Conservation (phyloP, 2,113 vertebrate genomes). For the Saccopteryx bilineata region DNA sequence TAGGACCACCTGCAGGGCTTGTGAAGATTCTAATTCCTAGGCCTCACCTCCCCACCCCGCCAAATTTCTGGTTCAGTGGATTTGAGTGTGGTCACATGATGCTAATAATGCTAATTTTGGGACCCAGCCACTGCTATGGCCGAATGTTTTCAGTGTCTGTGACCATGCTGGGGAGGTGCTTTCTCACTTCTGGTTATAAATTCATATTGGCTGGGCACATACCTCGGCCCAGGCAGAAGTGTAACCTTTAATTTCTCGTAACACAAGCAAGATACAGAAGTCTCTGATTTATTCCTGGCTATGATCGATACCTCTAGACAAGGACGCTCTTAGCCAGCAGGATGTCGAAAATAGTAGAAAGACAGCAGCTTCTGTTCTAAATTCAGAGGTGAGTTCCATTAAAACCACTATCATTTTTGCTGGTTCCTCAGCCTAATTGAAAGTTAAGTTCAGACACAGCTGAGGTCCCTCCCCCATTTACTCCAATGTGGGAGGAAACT, state of each 20-base stretch:
- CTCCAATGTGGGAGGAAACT: neutral
- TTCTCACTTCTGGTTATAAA: slow-evolving; percentile 57
- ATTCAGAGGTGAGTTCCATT: slow-evolving; percentile 58
- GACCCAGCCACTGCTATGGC: neutral
- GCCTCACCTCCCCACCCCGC: rapidly evolving
- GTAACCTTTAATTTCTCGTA: slow-evolving; percentile 67
- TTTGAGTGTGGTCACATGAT: neutral
- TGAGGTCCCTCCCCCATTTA: neutral
- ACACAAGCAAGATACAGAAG: slow-evolving; percentile 64
- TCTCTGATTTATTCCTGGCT: slow-evolving; percentile 75
- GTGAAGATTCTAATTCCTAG: neutral
- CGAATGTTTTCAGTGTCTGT: neutral
- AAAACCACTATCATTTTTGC: neutral
- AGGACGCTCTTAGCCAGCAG: slow-evolving; percentile 55
- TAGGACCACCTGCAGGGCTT: neutral
- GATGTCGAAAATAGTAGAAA: slow-evolving; percentile 55
- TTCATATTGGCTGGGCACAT: slow-evolving; percentile 41
- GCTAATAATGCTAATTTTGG: neutral
- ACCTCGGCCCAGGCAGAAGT: slow-evolving; percentile 24
- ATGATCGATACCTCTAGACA: slow-evolving; percentile 71
- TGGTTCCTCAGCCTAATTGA: neutral
- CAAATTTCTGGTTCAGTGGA: neutral
- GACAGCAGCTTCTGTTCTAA: slow-evolving; percentile 54
- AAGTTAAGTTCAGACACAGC: neutral
- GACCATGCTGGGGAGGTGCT: neutral